phyloP scores from a whole-genome alignment of 2,888 invertebrate species.

The Bembecia ichneumoniformis region DNA sequence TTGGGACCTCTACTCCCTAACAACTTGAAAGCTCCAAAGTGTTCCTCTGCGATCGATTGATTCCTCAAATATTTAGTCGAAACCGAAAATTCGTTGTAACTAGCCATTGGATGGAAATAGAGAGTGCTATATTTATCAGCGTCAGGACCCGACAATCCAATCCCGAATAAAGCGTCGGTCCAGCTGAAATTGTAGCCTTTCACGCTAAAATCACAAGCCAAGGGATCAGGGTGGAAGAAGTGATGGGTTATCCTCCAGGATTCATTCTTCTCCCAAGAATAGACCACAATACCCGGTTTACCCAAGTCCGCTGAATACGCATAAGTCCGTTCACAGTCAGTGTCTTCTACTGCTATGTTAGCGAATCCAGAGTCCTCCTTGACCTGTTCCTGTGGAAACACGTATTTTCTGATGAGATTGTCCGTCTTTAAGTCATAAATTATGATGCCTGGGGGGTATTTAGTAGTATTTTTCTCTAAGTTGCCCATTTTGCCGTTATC shows the following conservation, averaged over 20 bases:
- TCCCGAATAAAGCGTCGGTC: constrained; percentile 84
- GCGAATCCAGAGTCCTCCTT: constrained; percentile 80
- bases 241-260: constrained; percentile 84
- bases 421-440: constrained; percentile 82
- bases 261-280: constrained; percentile 79
- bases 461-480: constrained; percentile 56
- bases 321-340: constrained; percentile 78
- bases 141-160: constrained; percentile 77
- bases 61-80: constrained; percentile 78
- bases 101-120: constrained; percentile 85
- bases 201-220: constrained; percentile 80
- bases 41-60: constrained; percentile 64
- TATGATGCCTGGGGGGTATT: constrained; percentile 75
- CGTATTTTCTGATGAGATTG: constrained; percentile 76
- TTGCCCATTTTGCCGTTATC: constrained; percentile 80
- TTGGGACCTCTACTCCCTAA: constrained; percentile 80
- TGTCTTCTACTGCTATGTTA: constrained; percentile 83
- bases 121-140: constrained; percentile 78
- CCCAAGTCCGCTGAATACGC: constrained; percentile 82
- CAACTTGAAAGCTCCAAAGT: constrained; percentile 76
- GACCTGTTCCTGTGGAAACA: constrained; percentile 75
- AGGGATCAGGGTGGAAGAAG: constrained; percentile 79
- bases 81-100: constrained; percentile 82
- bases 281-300: constrained; percentile 79
- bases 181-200: constrained; percentile 80